Evolutionary conservation across 1,140 invertebrate genomes (phyloP), one percentile per base, ranked within the genome.

Genomic region (Drosophila tsacasi): DNA sequence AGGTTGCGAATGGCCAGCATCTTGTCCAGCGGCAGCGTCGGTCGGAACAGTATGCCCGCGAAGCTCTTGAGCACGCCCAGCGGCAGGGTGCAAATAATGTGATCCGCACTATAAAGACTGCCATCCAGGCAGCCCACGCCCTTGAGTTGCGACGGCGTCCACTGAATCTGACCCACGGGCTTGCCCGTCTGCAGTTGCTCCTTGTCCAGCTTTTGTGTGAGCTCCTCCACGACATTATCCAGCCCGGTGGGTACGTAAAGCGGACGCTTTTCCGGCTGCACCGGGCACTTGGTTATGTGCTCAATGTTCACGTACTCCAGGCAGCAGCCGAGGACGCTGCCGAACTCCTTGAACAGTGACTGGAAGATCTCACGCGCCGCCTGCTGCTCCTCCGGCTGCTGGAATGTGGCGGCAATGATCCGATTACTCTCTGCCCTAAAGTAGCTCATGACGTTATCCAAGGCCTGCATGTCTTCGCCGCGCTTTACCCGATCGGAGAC

Each of bases 41-140:
- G 97, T 59, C 95, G 95, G 90, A 98, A 98, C 62, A 98, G 85
- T 39, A 95, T 95, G 52, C 95, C 94, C 25, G 95, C 94, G 78
- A 96, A 95, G 68, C 95, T 95, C 93, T 98, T 98, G 0, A 98
- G 93, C 42, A 97, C 97, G 3, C 97, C 97, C 13, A 98, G 93
- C 0, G 97, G 96, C 15, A 97, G 93, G 0, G 97, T 98, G 9
- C 97, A 93, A 49, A 98, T 96, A 2, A 98, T 96, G 85, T 97
- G 97, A 92, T 97, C 96, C 2, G 95, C 96, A 47, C 93, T 94
- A 81, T 95, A 95, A 81, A 95, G 95, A 65, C 96, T 95, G 0
- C 96, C 97, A 85, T 97, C 96, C 79, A 94, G 94, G 84, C 95
- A 96, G 77, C 95, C 95, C 2, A 96, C 91, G 52, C 55, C 59